These are phyloP conservation scores for Talpa occidentalis DNA, from an alignment of 2,113 vertebrate genomes.

Conservation along the genomic window DNA sequence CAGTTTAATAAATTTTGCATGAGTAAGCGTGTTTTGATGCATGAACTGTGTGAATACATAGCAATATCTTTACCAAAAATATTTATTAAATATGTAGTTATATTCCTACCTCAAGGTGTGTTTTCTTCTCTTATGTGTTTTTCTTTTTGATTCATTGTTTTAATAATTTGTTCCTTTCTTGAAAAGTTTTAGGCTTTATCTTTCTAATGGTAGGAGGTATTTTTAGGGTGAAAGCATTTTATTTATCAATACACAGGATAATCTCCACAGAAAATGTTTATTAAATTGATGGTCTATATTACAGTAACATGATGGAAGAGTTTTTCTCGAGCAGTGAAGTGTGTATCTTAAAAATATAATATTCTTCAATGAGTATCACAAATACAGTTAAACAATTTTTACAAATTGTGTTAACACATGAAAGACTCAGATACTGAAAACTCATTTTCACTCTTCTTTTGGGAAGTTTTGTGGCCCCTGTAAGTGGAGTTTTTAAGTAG, in stretches of 20 bases:
- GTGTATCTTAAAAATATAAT: background rate
- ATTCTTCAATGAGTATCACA: background rate
- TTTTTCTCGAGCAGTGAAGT: slow-evolving; percentile 5
- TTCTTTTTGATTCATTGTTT: background rate
- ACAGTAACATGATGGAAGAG: background rate
- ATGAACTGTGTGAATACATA: slow-evolving; percentile 78
- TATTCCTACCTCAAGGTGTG: slow-evolving; percentile 27
- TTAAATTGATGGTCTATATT: slow-evolving; percentile 15
- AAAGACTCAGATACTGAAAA: slow-evolving; percentile 1
- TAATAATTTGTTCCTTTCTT: background rate
- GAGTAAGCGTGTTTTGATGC: slow-evolving; percentile 85
- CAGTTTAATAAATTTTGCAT: slow-evolving; percentile 88
- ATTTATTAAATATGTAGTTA: slow-evolving; percentile 64
- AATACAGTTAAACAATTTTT: background rate
- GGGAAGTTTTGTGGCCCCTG: background rate
- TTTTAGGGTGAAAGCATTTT: slow-evolving; percentile 44
- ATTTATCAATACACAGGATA: background rate
- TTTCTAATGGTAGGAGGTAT: slow-evolving; percentile 16
- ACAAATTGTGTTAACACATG: background rate
- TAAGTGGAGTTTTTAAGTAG: background rate
- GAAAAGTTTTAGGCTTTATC: background rate
- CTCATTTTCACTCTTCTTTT: background rate
- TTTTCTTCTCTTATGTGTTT: background rate
- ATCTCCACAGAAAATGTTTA: slow-evolving; percentile 8
- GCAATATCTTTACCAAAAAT: slow-evolving; percentile 62